Base-by-base conservation (phyloP, 1,140 invertebrate species). In the Drosophila funebris region DNA sequence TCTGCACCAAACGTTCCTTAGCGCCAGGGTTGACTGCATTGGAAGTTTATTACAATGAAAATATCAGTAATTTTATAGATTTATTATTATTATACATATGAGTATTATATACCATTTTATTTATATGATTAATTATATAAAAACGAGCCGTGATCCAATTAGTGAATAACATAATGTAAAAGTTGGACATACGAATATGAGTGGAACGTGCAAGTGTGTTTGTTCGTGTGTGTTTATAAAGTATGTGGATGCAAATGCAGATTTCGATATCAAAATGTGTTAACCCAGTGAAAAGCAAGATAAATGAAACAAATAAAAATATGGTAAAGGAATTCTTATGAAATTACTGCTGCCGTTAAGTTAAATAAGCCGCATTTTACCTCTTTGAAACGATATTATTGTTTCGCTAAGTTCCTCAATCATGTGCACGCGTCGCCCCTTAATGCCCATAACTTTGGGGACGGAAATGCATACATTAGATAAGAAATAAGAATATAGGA, bases 301-400 rank as follows among this genome's bases (percentile, higher is more conserved):
- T 9, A 29, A 43, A 18, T 56, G n/a, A 9, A 9, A 67, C 8
- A 44, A 33, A 3, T 46, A 27, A 24, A 14, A 37, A 33, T 41
- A 9, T 56, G 52, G 18, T 50, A 71, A 43, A 58, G 18, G 16
- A 3, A 43, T 50, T 61, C 9, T 57, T 39, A 22, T 54, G 11
- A 27, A 27, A 22, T 36, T 44, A 14, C 39, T 27, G n/a, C 7
- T 44, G n/a, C 37, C 48, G 20, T 46, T 6, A 41, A 54, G 46
- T 29, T 50, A 43, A 39, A n/a, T 14, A 27, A 20, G 54, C 48
- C 43, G 41, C 20, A 54, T 58, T 93, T 96, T 96, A 98, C 97
- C 97, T 97, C 97, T 95, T 95, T 99, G 97, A 94, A 99, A 98
- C 92, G 97, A 98, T 94, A 99, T 98, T 93, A 98, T 97, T 88